phyloP scores from a whole-genome alignment of 2,888 invertebrate genomes.

The Perithous albicinctus region DNA sequence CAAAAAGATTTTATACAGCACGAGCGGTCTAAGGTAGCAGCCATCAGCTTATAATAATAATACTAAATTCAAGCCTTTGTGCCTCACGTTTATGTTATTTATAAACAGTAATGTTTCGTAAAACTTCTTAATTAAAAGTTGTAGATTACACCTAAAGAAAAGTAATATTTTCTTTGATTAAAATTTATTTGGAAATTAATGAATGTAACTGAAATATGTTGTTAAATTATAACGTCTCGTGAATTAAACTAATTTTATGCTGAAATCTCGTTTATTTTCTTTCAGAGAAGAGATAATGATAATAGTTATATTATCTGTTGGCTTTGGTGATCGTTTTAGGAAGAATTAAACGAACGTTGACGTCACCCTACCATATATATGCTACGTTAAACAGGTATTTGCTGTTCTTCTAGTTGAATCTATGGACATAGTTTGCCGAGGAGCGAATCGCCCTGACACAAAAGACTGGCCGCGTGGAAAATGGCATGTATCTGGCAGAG shows the following conservation, averaged over 20 bases:
- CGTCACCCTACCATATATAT: conserved; percentile 2
- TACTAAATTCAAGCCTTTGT: too few species aligned
- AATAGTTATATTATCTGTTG: not conserved
- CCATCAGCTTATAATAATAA: too few species aligned
- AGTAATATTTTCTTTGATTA: not conserved
- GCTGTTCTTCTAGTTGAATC: conserved; percentile 14
- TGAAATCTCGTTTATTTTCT: not conserved
- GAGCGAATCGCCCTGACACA: conserved; percentile 65
- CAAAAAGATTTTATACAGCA: too few species aligned
- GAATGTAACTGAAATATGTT: not conserved
- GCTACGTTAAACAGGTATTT: conserved; percentile 8
- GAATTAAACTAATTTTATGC: not conserved
- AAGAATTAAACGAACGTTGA: not conserved
- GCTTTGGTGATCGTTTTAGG: not conserved
- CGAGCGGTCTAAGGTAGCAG: too few species aligned
- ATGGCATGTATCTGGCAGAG: conserved; percentile 70
- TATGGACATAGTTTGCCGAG: conserved; percentile 10
- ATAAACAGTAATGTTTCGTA: too few species aligned
- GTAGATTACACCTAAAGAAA: too few species aligned
- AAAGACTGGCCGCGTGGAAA: conserved; percentile 68
- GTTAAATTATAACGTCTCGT: not conserved
- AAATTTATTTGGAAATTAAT: too few species aligned
- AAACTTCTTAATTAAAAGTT: too few species aligned
- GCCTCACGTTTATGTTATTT: too few species aligned
- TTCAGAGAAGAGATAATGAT: not conserved